These are phyloP conservation scores for Sitophilus oryzae DNA, from an alignment of 1,140 invertebrate genomes.

Conservation along the genomic window DNA sequence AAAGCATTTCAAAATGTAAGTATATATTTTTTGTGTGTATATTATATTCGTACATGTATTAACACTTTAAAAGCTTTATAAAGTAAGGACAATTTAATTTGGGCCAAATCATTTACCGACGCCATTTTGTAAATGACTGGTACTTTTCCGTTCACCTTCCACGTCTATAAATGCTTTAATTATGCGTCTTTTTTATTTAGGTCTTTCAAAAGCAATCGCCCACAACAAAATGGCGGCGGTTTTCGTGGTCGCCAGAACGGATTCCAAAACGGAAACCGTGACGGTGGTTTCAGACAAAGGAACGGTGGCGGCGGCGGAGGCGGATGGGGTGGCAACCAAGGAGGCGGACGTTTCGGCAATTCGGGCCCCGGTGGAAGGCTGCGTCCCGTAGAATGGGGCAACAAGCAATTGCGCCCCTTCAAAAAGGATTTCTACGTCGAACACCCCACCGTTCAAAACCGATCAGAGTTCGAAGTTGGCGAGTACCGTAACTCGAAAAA, in stretches of 20 bases:
- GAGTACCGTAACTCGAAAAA: slow-evolving; percentile 67
- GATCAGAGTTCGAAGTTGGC: slow-evolving; percentile 70
- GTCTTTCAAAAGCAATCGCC: slow-evolving; percentile 59
- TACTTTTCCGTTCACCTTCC: slow-evolving; percentile 59
- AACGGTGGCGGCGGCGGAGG: slow-evolving; percentile 48
- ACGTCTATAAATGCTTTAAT: slow-evolving; percentile 60
- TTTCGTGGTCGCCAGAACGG: slow-evolving; percentile 9
- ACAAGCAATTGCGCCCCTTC: slow-evolving; percentile 72
- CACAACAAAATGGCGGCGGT: slow-evolving; percentile 53
- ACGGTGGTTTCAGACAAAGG: slow-evolving; percentile 69
- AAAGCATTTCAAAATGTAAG: too few species aligned
- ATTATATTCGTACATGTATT: too few species aligned
- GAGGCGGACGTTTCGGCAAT: slow-evolving; percentile 6
- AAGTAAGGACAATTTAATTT: too few species aligned
- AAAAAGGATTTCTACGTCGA: slow-evolving; percentile 94
- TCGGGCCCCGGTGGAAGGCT: slow-evolving; percentile 30
- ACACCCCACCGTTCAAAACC: slow-evolving; percentile 63
- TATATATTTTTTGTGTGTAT: too few species aligned
- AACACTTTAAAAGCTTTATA: too few species aligned
- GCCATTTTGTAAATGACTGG: slow-evolving; percentile 40
- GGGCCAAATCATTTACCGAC: too few species aligned
- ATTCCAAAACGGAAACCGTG: slow-evolving; percentile 49
- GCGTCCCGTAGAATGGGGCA: slow-evolving; percentile 75
- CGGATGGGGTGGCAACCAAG: slow-evolving; percentile 8
- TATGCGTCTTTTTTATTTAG: slow-evolving; percentile 85